phyloP scores from a whole-genome alignment of 1,140 invertebrate genomes.

The Zaprionus davidi region DNA sequence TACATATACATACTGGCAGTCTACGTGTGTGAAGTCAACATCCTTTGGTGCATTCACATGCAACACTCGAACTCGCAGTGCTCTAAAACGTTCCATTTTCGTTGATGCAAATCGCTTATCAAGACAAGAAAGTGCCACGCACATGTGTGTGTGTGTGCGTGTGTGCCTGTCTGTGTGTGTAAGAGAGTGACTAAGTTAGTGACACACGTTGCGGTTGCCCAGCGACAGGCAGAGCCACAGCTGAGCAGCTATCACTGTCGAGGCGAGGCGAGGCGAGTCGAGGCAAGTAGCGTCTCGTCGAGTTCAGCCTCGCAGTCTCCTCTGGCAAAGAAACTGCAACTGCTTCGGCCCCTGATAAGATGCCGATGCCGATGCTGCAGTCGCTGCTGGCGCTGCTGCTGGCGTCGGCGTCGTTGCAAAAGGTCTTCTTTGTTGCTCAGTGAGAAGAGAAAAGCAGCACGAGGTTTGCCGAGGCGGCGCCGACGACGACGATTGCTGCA shows the following conservation, averaged over 20 bases:
- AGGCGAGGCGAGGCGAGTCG: neutral
- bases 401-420: slow-evolving; percentile 43
- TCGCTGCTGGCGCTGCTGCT: slow-evolving; percentile 1
- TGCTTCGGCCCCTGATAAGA: slow-evolving; percentile 58
- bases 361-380: slow-evolving; percentile 30
- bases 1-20: neutral
- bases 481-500: slow-evolving; percentile 58
- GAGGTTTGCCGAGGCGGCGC: slow-evolving; percentile 74
- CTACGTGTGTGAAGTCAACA: slow-evolving; percentile 61
- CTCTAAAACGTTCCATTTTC: slow-evolving; percentile 78
- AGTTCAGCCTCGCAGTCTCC: slow-evolving; percentile 72
- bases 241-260: slow-evolving; percentile 60
- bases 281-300: slow-evolving; percentile 6
- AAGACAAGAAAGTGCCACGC: slow-evolving; percentile 69
- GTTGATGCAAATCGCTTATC: slow-evolving; percentile 76
- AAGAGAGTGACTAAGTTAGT: slow-evolving; percentile 64
- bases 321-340: slow-evolving; percentile 47
- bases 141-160: slow-evolving; percentile 18
- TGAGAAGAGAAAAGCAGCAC: slow-evolving; percentile 69
- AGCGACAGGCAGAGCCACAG: slow-evolving; percentile 33
- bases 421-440: slow-evolving; percentile 78
- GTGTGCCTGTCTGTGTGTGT: slow-evolving; percentile 2
- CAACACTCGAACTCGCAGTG: slow-evolving; percentile 28
- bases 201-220: slow-evolving; percentile 62
- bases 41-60: slow-evolving; percentile 73